Base-by-base conservation (phyloP, 1,140 invertebrate genomes). In the Megalonaias nervosa region DNA sequence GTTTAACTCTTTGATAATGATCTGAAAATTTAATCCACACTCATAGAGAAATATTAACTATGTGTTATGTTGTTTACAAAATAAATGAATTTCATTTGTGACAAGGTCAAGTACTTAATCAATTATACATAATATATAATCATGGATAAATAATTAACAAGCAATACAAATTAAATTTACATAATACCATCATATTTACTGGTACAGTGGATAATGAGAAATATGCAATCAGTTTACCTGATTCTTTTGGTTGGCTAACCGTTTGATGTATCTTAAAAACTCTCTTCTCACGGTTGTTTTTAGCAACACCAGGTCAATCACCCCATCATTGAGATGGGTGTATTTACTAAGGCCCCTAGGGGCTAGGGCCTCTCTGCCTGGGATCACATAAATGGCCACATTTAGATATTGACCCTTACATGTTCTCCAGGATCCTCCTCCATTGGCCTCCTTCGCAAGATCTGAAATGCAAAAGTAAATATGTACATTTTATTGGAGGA, bases 191-290 rank as follows among this genome's bases (percentile, higher is more conserved):
- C 21, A 17, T 61, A 19, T 62, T 62, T 14, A 62, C 13, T 19
- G 5, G 11, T n/a, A n/a, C 23, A 62, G 23, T 62, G 60, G 9
- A 5, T 62, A 14, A 62, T n/a, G 9, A 14, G 5, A 55, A 26
- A 57, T 19, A 58, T 57, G 15, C 6, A 13, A 62, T 17, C 56
- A 31, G 67, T 74, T 31, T 77, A 91, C 89, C 84, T 89, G 89
- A 79, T 90, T 86, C 86, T 91, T 91, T 14, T 80, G 66, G 72
- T 87, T 89, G n/a, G 84, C 84, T 76, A 90, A 85, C 62, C 89
- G 81, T 75, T 87, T 86, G 0, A 90, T 71, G 64, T 83, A 87
- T n/a, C 89, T 73, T 16, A 89, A 65, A 67, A 90, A 90, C 58
- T 90, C 87, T 80, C 87, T 89, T 58, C 87, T 82, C 38, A 83